Percentiles rank a stretch among this genome's conserved stretches.
Evolutionary conservation across 1,140 invertebrate genomes (phyloP).

Genomic region (Aplysia californica): DNA sequence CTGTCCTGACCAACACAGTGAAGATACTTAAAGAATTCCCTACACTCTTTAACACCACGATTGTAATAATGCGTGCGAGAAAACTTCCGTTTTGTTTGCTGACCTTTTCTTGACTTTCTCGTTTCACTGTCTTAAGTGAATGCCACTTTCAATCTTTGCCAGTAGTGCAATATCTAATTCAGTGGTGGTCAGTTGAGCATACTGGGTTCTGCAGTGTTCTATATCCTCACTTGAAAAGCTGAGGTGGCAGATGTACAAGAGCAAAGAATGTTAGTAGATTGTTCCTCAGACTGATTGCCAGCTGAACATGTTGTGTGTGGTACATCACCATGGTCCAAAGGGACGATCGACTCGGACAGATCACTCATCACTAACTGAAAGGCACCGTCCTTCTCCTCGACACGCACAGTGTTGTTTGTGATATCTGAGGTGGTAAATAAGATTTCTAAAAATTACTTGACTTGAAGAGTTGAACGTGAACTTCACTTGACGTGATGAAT

Average conservation of each 20-base stretch:
- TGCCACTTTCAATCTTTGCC: neutral
- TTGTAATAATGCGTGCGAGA: neutral
- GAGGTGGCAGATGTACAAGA: neutral
- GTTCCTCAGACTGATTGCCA: too few relatives aligned
- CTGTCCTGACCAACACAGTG: neutral
- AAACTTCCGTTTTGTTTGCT: neutral
- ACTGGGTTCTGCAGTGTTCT: neutral
- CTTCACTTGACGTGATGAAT: too few relatives aligned
- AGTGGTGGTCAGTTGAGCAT: conserved; percentile 9
- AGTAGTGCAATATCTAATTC: neutral
- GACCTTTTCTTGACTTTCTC: neutral
- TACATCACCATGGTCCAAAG: too few relatives aligned
- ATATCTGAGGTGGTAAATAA: too few relatives aligned
- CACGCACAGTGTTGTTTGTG: too few relatives aligned
- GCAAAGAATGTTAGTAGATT: too few relatives aligned
- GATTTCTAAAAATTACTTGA: too few relatives aligned
- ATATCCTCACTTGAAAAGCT: neutral
- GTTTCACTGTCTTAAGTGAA: neutral
- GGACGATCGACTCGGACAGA: too few relatives aligned
- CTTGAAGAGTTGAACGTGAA: too few relatives aligned
- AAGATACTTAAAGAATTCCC: neutral
- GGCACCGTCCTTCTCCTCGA: too few relatives aligned
- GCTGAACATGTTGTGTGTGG: too few relatives aligned
- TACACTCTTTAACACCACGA: neutral
- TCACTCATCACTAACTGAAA: too few relatives aligned